Evolutionary conservation across 2,888 invertebrate genomes (phyloP).

Genomic region (Drosophila monieri): DNA sequence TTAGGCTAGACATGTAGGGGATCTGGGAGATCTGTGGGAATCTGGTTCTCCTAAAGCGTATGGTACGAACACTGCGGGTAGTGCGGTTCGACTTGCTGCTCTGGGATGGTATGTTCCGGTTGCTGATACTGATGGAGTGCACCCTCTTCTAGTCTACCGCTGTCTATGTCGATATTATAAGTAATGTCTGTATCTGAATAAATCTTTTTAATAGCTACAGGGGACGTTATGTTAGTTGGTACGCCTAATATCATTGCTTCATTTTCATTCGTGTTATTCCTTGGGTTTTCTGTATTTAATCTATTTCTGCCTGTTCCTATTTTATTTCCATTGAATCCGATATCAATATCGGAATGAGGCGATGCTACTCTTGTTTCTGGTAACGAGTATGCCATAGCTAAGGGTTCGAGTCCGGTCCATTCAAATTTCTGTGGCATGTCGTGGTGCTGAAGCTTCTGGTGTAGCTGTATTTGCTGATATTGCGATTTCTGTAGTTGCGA

Average conservation of each 20-base stretch:
- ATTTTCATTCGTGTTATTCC: constrained; percentile 47
- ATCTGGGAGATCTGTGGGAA: constrained; percentile 10
- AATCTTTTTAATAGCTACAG: constrained; percentile 75
- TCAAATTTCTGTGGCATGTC: constrained; percentile 11
- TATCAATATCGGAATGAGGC: constrained; percentile 55
- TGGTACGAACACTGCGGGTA: constrained; percentile 57
- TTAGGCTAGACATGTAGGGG: neutral
- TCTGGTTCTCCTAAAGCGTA: constrained; percentile 53
- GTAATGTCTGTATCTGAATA: constrained; percentile 79
- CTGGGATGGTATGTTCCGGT: constrained; percentile 10
- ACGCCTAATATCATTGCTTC: constrained; percentile 61
- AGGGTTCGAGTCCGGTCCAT: constrained; percentile 22
- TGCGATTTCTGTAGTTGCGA: constrained; percentile 30
- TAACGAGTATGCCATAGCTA: constrained; percentile 51
- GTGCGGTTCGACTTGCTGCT: constrained; percentile 27
- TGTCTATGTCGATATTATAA: constrained; percentile 44
- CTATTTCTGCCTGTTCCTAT: constrained; percentile 10
- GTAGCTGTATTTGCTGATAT: neutral
- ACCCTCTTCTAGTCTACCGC: constrained; percentile 6
- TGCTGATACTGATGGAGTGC: constrained; percentile 19
- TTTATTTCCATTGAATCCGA: constrained; percentile 24
- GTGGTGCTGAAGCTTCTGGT: constrained; percentile 21
- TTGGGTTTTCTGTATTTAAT: constrained; percentile 35
- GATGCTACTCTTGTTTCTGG: constrained; percentile 63
- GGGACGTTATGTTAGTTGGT: constrained; percentile 59